Conservation (phyloP, 2,113 vertebrate genomes). For the Nannobrachium achirus region DNA sequence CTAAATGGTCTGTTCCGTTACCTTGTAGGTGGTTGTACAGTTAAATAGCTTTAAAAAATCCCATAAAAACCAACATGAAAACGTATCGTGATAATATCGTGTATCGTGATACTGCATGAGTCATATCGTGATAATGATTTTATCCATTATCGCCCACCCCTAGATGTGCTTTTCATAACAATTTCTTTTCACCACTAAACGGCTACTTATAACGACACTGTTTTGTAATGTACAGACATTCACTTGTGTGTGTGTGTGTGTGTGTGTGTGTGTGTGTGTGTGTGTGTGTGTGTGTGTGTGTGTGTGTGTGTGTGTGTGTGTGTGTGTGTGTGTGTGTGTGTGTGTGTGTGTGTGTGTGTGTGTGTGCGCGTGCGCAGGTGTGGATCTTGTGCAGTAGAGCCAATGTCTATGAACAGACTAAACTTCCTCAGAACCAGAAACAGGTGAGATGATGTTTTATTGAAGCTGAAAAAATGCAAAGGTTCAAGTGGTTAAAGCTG, state of each 20-base stretch:
- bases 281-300: not conserved
- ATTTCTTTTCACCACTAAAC: not conserved
- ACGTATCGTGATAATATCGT: too few species aligned
- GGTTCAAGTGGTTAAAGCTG: too few species aligned
- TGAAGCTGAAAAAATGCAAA: too few species aligned
- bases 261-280: not conserved
- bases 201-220: not conserved
- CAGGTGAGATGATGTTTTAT: conserved; percentile 77
- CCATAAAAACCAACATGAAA: too few species aligned
- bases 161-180: too few species aligned
- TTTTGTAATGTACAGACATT: not conserved
- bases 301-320: not conserved
- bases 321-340: not conserved
- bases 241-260: too few species aligned
- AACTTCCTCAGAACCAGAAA: conserved; percentile 90
- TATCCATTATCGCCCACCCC: too few species aligned
- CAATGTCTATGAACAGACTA: conserved; percentile 88
- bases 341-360: not conserved
- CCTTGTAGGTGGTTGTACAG: too few species aligned
- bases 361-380: conserved; percentile 78
- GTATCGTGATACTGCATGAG: too few species aligned
- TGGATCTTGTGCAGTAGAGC: conserved; percentile 86
- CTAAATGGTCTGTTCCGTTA: too few species aligned
- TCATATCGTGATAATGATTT: too few species aligned
- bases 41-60: too few species aligned